Conservation (phyloP, 2,113 vertebrate species). For the Trematomus loennbergii region DNA sequence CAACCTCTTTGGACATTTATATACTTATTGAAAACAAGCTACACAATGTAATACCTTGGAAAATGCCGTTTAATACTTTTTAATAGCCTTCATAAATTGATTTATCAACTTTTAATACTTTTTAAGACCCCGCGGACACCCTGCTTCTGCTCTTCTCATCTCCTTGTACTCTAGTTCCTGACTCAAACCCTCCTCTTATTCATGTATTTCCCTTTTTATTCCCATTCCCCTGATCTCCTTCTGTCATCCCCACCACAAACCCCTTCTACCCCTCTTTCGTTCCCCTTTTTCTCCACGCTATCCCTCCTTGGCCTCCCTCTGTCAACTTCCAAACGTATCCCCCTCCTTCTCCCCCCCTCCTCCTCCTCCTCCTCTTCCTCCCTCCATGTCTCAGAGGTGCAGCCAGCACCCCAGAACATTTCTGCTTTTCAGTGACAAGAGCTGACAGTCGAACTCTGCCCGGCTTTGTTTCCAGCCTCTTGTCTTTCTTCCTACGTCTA, state of each 20-base stretch:
- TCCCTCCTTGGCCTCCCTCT: conserved; percentile 47
- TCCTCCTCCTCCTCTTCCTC: not conserved
- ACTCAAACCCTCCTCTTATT: conserved; percentile 20
- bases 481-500: not conserved
- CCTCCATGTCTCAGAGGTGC: conserved; percentile 63
- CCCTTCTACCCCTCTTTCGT: conserved; percentile 16
- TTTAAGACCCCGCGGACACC: too few species aligned
- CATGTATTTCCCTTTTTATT: conserved; percentile 15
- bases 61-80: too few species aligned
- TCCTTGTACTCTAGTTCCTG: conserved; percentile 19
- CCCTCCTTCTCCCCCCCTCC: not conserved
- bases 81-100: too few species aligned
- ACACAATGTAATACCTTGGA: too few species aligned
- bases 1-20: too few species aligned
- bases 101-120: too few species aligned
- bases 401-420: conserved; percentile 61
- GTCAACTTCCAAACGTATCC: conserved; percentile 32
- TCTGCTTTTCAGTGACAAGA: conserved; percentile 64
- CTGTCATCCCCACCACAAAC: conserved; percentile 39
- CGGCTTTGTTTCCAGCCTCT: conserved; percentile 44
- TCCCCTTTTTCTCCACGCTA: conserved; percentile 49
- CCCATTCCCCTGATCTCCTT: conserved; percentile 43
- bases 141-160: conserved; percentile 15
- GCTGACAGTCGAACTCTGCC: conserved; percentile 63
- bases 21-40: too few species aligned